These are phyloP conservation scores for Aspidiotus rigidus DNA, from an alignment of 2,888 invertebrate genomes.

Conservation along the genomic window DNA sequence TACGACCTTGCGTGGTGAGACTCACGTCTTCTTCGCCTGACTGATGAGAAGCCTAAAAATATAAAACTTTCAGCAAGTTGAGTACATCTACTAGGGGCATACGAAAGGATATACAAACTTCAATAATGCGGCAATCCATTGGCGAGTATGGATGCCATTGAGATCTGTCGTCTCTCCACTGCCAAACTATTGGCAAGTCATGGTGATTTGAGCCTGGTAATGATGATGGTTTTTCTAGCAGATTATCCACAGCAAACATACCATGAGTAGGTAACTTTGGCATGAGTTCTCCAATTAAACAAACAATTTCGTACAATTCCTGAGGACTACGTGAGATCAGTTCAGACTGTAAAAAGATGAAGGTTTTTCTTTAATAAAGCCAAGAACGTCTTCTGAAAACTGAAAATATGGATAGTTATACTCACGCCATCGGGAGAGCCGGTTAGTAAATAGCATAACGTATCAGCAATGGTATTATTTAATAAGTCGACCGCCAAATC, in stretches of 20 bases:
- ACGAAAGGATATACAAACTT: conserved; percentile 48
- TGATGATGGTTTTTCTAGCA: conserved; percentile 55
- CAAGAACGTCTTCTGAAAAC: background rate
- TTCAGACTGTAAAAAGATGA: conserved; percentile 52
- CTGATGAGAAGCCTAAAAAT: conserved; percentile 66
- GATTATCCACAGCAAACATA: conserved; percentile 84
- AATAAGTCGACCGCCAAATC: conserved; percentile 84
- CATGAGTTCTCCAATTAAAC: conserved; percentile 93
- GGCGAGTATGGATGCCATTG: conserved; percentile 83
- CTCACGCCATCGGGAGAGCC: conserved; percentile 48
- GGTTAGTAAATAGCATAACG: conserved; percentile 86
- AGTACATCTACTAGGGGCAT: background rate
- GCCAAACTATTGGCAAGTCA: conserved; percentile 70
- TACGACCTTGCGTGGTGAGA: conserved; percentile 80
- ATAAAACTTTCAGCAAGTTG: background rate
- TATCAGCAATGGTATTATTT: conserved; percentile 92
- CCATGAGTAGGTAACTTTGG: conserved; percentile 91
- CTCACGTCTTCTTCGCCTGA: conserved; percentile 93
- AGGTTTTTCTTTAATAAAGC: background rate
- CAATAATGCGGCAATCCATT: conserved; percentile 87
- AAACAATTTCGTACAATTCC: conserved; percentile 94
- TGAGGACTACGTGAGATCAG: conserved; percentile 85
- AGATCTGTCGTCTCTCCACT: conserved; percentile 93
- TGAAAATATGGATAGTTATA: background rate
- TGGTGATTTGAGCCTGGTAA: conserved; percentile 47